Conservation (phyloP, 2,113 vertebrate genomes). For the Chamaea fasciata region DNA sequence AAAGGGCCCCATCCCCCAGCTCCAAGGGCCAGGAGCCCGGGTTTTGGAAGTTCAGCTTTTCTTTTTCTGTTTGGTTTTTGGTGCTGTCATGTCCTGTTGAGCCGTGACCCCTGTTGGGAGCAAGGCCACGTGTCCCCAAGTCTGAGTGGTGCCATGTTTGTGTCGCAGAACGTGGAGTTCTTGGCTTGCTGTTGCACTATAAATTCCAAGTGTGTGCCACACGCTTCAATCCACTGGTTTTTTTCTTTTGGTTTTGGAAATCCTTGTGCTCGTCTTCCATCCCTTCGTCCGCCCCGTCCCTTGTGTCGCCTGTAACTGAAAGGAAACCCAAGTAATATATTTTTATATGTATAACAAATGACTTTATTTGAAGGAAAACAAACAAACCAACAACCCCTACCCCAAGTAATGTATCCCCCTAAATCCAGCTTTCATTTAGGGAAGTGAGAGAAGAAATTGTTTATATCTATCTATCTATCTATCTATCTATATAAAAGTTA, state of each 20-base stretch:
- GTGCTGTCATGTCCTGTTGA: background rate
- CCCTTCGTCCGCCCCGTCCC: background rate
- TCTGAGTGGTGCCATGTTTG: background rate
- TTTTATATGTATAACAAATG: slow-evolving; percentile 35
- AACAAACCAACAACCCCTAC: background rate
- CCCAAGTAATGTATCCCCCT: background rate
- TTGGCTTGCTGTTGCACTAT: background rate
- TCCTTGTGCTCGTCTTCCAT: background rate
- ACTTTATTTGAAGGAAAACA: background rate
- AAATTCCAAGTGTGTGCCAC: background rate
- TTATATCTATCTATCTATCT: background rate
- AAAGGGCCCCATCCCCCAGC: accelerated
- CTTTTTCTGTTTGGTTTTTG: background rate
- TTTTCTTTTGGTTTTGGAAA: background rate
- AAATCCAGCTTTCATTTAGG: slow-evolving; percentile 7
- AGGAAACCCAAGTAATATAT: slow-evolving; percentile 15
- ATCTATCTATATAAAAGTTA: background rate
- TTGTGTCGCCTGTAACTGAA: background rate
- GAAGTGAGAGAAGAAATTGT: background rate
- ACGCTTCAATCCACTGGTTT: background rate
- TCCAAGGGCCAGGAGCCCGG: background rate
- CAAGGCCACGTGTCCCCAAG: background rate
- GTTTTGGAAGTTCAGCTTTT: background rate
- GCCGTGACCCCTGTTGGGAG: background rate
- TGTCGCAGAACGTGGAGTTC: background rate